phyloP scores from a whole-genome alignment of 2,113 vertebrate genomes.

The Oncorhynchus clarkii region DNA sequence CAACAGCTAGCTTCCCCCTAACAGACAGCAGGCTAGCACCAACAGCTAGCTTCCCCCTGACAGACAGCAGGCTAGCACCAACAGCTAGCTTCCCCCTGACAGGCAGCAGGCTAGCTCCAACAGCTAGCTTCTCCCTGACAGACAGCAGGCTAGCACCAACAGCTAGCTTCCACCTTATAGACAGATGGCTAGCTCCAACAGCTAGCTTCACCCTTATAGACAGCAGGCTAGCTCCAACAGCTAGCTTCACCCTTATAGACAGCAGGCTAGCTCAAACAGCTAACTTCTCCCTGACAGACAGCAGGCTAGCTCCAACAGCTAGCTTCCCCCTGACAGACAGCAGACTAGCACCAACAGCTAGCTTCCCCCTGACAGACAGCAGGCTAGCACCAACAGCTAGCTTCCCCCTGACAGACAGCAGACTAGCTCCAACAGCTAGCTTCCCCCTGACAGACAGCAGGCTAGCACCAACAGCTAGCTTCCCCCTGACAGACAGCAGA shows the following conservation, averaged over 20 bases:
- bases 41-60: conserved; percentile 18
- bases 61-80: conserved; percentile 45
- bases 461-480: conserved; percentile 42
- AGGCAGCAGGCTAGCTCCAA: conserved; percentile 45
- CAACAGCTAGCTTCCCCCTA: background rate
- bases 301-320: too few species aligned
- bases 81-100: conserved; percentile 38
- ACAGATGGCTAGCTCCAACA: conserved; percentile 42
- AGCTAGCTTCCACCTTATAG: conserved; percentile 3
- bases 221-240: background rate
- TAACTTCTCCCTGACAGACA: conserved; percentile 36
- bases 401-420: conserved; percentile 39
- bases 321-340: conserved; percentile 35
- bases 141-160: conserved; percentile 40
- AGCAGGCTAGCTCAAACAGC: too few species aligned
- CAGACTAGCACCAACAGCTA: too few species aligned
- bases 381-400: too few species aligned
- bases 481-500: conserved; percentile 37
- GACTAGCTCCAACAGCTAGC: conserved; percentile 44
- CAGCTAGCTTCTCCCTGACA: conserved; percentile 13
- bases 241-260: conserved; percentile 36
- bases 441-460: conserved; percentile 40
- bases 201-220: conserved; percentile 29
- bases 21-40: conserved; percentile 19
- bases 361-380: conserved; percentile 28